Conservation (phyloP, 2,797 vertebrate species). For the Balearica regulorum region DNA sequence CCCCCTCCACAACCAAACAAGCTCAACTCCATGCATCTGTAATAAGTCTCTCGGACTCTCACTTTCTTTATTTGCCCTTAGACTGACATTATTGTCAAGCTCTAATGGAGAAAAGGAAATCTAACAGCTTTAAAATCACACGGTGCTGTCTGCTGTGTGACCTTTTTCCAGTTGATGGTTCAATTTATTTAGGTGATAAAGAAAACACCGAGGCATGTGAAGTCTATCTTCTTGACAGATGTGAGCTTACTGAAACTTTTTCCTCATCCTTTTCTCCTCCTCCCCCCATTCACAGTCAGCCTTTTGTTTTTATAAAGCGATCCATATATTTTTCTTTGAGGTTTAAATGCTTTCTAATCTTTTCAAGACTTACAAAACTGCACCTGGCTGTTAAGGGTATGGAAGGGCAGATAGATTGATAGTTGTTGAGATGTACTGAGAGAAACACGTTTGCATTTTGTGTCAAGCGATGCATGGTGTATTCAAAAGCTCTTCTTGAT, state of each 20-base stretch:
- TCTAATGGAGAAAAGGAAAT: conserved; percentile 64
- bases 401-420: not conserved
- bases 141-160: conserved; percentile 51
- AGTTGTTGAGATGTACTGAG: not conserved
- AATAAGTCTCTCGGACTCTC: conserved; percentile 50
- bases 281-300: not conserved
- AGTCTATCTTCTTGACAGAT: conserved; percentile 52
- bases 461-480: not conserved
- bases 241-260: conserved; percentile 40
- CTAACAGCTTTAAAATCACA: conserved; percentile 61
- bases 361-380: not conserved
- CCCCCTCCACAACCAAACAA: not conserved
- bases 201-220: conserved; percentile 60
- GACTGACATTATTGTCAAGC: conserved; percentile 64
- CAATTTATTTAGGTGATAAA: conserved; percentile 67
- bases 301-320: conserved; percentile 27
- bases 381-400: not conserved
- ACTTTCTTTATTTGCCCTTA: conserved; percentile 66
- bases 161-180: conserved; percentile 66
- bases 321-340: conserved; percentile 13
- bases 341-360: conserved; percentile 31
- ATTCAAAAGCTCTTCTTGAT: not conserved
- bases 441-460: not conserved
- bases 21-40: not conserved
- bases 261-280: conserved; percentile 17